Percentiles rank a stretch among this genome's conserved stretches.
Evolutionary conservation across 2,113 vertebrate species (phyloP).

Genomic region (Pontoporia blainvillei): DNA sequence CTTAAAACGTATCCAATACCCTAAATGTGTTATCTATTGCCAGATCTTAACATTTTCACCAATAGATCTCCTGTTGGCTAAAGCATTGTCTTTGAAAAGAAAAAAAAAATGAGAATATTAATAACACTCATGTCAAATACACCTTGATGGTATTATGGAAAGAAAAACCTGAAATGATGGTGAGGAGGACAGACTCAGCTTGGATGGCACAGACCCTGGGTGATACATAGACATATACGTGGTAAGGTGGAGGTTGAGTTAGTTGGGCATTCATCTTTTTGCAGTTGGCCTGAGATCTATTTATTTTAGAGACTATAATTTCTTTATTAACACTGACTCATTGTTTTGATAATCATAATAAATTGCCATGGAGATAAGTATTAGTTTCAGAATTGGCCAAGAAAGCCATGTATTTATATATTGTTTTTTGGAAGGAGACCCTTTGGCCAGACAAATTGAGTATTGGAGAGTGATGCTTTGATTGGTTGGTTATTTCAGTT

Average conservation of each 20-base stretch:
- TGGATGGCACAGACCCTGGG: neutral
- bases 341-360: neutral
- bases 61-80: neutral
- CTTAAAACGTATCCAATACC: neutral
- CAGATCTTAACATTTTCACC: neutral
- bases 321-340: neutral
- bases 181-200: neutral
- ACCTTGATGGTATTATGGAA: neutral
- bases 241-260: neutral
- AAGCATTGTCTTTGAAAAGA: neutral
- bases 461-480: neutral
- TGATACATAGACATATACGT: accelerated
- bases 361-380: neutral
- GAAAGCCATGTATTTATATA: neutral
- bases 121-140: neutral
- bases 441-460: neutral
- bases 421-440: neutral
- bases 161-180: neutral
- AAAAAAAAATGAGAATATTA: neutral
- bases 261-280: neutral
- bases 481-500: neutral
- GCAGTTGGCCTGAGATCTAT: neutral
- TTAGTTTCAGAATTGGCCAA: neutral
- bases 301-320: neutral
- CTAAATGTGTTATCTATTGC: neutral